Conservation (phyloP, 1,140 invertebrate species). For the Aphelinus atriplicis region DNA sequence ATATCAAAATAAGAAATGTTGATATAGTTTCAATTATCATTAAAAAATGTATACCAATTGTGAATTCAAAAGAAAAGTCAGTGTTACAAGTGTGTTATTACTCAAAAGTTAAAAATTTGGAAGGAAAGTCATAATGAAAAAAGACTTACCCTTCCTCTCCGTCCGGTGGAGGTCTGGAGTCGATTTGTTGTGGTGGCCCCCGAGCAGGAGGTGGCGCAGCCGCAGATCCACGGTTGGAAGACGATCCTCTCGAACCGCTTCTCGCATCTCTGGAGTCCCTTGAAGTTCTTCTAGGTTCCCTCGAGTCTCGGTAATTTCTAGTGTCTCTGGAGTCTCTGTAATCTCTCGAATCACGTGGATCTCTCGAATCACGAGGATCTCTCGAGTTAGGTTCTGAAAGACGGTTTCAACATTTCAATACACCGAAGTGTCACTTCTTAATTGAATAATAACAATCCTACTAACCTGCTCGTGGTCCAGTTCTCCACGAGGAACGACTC, state of each 20-base stretch:
- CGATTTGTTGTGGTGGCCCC: constrained; percentile 40
- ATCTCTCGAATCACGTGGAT: constrained; percentile 45
- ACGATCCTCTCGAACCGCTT: constrained; percentile 47
- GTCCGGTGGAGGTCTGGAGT: constrained; percentile 40
- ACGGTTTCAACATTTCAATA: no score
- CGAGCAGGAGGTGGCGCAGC: constrained; percentile 17
- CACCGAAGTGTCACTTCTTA: no score
- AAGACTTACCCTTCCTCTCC: constrained; percentile 46
- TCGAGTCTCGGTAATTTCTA: constrained; percentile 3
- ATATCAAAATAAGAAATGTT: no score
- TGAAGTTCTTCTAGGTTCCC: background rate
- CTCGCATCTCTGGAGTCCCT: constrained; percentile 8
- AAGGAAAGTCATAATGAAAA: constrained; percentile 14
- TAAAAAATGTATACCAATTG: no score
- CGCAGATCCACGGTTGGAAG: constrained; percentile 36
- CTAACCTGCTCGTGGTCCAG: no score
- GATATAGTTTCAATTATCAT: no score
- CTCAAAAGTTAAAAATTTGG: background rate
- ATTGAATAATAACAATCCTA: no score
- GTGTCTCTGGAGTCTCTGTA: constrained; percentile 16
- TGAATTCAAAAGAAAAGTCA: background rate
- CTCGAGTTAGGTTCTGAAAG: background rate
- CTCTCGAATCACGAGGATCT: constrained; percentile 40
- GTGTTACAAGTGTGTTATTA: background rate
- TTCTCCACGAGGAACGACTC: no score